Evolutionary conservation across 2,888 invertebrate species (phyloP), one percentile per base, ranked within the genome.

Genomic region (Catotricha subobsoleta): DNA sequence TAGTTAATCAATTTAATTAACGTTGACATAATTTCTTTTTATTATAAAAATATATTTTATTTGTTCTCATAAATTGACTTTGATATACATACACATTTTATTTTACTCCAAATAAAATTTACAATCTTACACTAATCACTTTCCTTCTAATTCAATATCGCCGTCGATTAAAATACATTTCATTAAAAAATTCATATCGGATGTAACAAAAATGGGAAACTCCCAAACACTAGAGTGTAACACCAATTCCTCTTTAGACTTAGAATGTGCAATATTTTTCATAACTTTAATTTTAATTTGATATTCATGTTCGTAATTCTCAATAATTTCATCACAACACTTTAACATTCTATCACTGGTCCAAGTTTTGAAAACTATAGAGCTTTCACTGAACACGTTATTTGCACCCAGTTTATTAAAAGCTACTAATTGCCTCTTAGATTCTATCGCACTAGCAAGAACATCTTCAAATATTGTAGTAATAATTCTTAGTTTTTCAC

Each of bases 401-500:
- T 43, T 38, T n/a, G 52, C 51, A 3, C 51, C 48, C 4, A 60
- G 40, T 44, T 54, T 54, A 1, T 33, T 42, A 10, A 62, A 33
- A 2, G 52, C 51, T 5, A 45, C 50, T 8, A 61, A 42, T 41
- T 60, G 60, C 1, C 53, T 49, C 2, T 53, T 5, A 0, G 50
- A 52, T 31, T 54, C 52, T 0, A 37, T 48, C 0, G 56, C 48
- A 30, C 50, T 57, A 0, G 31, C 49, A 0, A 48, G 40, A n/a
- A 62, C 54, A 43, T 60, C 54, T 7, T 48, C 45, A 37, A 58
- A 60, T 9, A 59, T 56, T 1, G 50, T 48, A 4, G 50, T 30
- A 13, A 60, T 54, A 2, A 55, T 45, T n/a, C 51, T 50, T 28
- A 62, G 45, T 44, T 59, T 60, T n/a, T 56, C 51, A 40, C 57